Percentiles rank a stretch among this genome's conserved stretches.
Evolutionary conservation across 2,888 invertebrate genomes (phyloP).

Genomic region (Meghimatium bilineatum): DNA sequence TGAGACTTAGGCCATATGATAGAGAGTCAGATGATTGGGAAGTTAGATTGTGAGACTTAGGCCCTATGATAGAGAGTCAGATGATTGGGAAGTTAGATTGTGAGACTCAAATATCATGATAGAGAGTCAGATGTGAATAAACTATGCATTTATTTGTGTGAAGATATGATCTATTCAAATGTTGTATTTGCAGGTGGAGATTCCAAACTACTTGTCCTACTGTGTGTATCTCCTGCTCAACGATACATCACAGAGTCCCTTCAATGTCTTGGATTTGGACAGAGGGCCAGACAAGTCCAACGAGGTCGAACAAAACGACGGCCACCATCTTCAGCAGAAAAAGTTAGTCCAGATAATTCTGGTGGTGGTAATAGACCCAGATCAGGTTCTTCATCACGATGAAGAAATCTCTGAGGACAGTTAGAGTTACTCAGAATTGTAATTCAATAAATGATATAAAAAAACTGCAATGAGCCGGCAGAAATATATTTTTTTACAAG

Average conservation of each 20-base stretch:
- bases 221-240: slow-evolving; percentile 71
- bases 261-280: slow-evolving; percentile 72
- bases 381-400: slow-evolving; percentile 45
- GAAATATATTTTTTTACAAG: too few relatives aligned
- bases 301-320: slow-evolving; percentile 69
- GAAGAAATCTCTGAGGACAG: background rate
- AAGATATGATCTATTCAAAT: too few relatives aligned
- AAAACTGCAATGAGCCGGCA: too few relatives aligned
- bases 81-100: too few relatives aligned
- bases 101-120: too few relatives aligned
- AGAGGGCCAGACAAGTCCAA: slow-evolving; percentile 72
- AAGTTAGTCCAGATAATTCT: slow-evolving; percentile 54
- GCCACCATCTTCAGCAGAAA: slow-evolving; percentile 68
- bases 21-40: too few relatives aligned
- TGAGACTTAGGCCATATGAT: too few relatives aligned
- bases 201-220: slow-evolving; percentile 70
- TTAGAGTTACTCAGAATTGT: background rate
- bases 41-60: too few relatives aligned
- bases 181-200: slow-evolving; percentile 65
- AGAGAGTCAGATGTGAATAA: too few relatives aligned
- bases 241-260: slow-evolving; percentile 71
- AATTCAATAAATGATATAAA: too few relatives aligned
- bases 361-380: slow-evolving; percentile 6
- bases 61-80: too few relatives aligned
- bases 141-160: too few relatives aligned